Percentiles rank a stretch among this genome's conserved stretches.
Conservation (phyloP, 2,888 invertebrate species). For the Aproaerema taeniolella region DNA sequence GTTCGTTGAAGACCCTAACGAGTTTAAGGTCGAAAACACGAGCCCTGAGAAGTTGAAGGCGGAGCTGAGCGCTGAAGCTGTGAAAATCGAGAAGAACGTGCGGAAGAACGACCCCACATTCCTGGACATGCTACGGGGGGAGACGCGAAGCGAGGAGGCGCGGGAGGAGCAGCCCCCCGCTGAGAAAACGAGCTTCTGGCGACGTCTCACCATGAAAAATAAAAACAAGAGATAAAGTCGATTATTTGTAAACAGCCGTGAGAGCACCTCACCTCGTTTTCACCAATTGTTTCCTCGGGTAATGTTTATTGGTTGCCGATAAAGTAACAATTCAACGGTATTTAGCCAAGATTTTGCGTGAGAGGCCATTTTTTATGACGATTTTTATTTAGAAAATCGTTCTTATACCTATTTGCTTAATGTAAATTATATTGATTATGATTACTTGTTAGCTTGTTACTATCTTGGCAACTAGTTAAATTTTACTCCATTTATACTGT, state of each 20-base stretch:
- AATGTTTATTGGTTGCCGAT: constrained; percentile 1
- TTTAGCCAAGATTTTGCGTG: background rate
- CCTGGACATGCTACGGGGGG: constrained; percentile 82
- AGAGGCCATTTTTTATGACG: constrained; percentile 5
- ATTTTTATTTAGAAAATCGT: background rate
- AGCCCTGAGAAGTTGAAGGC: constrained; percentile 82
- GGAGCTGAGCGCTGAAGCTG: constrained; percentile 81
- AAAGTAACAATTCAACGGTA: background rate
- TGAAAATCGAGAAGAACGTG: constrained; percentile 79
- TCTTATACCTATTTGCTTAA: too few relatives aligned
- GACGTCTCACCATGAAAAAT: constrained; percentile 82
- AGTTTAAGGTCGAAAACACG: constrained; percentile 83
- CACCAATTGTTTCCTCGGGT: constrained; percentile 15
- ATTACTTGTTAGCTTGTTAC: too few relatives aligned
- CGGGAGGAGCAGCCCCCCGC: constrained; percentile 67
- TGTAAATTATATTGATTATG: too few relatives aligned
- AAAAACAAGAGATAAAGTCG: constrained; percentile 80
- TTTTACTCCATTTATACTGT: background rate
- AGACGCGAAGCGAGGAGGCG: constrained; percentile 62
- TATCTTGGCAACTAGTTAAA: background rate
- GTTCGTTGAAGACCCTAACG: constrained; percentile 84
- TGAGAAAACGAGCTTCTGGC: constrained; percentile 82
- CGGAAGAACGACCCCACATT: constrained; percentile 79
- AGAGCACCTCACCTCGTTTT: constrained; percentile 41
- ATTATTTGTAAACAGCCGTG: constrained; percentile 26